Conservation (phyloP, 2,797 vertebrate genomes). For the Avahi laniger region DNA sequence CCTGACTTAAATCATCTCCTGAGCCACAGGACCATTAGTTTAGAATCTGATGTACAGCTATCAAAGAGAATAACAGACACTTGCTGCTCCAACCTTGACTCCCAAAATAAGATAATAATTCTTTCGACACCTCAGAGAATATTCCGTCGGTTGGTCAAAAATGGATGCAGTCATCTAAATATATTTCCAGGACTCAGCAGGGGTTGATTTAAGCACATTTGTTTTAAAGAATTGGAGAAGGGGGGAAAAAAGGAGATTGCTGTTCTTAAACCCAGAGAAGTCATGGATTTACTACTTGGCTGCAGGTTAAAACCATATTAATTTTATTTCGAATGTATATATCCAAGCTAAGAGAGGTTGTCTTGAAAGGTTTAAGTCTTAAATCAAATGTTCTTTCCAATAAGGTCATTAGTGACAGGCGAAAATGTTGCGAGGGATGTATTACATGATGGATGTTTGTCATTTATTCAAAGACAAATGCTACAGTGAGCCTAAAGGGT, state of each 20-base stretch:
- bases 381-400: conserved; percentile 81
- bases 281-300: conserved; percentile 78
- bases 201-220: conserved; percentile 67
- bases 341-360: conserved; percentile 78
- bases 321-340: conserved; percentile 78
- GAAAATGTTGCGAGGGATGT: conserved; percentile 75
- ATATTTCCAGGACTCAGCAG: conserved; percentile 32
- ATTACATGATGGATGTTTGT: conserved; percentile 71
- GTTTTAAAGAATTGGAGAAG: not conserved
- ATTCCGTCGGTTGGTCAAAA: conserved; percentile 64
- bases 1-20: conserved; percentile 48
- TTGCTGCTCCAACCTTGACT: conserved; percentile 74
- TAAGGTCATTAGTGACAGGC: conserved; percentile 80
- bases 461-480: conserved; percentile 70
- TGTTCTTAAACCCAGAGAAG: conserved; percentile 61
- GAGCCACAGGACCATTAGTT: conserved; percentile 27
- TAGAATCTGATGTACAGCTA: conserved; percentile 58
- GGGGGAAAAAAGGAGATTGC: not conserved
- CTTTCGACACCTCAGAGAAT: conserved; percentile 58
- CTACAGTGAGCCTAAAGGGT: conserved; percentile 62
- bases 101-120: conserved; percentile 79
- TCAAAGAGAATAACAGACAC: conserved; percentile 72
- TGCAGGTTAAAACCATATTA: conserved; percentile 76
- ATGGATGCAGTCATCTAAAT: conserved; percentile 71
- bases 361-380: conserved; percentile 80